Conservation (phyloP, 2,888 invertebrate species). For the Cephus pygmeus region DNA sequence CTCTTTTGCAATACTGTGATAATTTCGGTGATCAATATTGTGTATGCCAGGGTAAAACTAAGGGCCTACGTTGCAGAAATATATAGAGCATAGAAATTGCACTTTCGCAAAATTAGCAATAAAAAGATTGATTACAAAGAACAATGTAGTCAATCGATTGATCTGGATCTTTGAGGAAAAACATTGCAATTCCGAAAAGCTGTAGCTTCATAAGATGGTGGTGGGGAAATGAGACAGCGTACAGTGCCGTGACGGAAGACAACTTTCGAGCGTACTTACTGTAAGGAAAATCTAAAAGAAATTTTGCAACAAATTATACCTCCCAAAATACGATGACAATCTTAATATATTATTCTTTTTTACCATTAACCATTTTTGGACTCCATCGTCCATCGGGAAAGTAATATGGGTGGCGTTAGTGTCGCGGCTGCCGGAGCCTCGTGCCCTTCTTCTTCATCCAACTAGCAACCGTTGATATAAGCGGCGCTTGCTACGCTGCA, state of each 20-base stretch:
- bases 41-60: background rate
- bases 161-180: background rate
- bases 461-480: background rate
- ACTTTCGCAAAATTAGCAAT: background rate
- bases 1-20: background rate
- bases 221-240: background rate
- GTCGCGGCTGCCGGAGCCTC: conserved; percentile 7
- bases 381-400: background rate
- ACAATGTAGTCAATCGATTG: background rate
- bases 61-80: background rate
- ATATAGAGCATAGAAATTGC: background rate
- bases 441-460: background rate
- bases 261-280: background rate
- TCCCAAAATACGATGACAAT: background rate
- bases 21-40: background rate
- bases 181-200: background rate
- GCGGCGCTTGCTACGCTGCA: background rate
- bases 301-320: background rate
- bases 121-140: background rate
- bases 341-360: background rate
- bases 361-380: background rate
- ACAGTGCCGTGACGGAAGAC: background rate
- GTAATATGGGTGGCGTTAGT: background rate
- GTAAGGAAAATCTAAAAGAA: background rate
- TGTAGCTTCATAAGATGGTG: background rate